These are phyloP conservation scores for Canis aureus DNA, from an alignment of 2,113 vertebrate genomes.

Conservation along the genomic window DNA sequence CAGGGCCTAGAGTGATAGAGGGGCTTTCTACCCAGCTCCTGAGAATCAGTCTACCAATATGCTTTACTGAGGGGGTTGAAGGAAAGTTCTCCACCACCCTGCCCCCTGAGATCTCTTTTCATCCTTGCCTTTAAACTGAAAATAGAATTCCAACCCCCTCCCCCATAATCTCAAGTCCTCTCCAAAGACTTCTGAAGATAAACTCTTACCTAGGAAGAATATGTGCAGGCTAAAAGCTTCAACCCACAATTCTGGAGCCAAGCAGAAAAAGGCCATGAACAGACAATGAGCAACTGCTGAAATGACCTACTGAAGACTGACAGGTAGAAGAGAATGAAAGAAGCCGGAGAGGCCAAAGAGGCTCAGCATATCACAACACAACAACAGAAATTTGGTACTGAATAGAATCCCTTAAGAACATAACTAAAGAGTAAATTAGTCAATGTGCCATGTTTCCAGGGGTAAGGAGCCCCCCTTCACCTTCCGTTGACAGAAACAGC, in stretches of 20 bases:
- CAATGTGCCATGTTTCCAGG: constrained; percentile 62
- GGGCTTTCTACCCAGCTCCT: too few relatives aligned
- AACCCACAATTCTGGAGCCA: constrained; percentile 1
- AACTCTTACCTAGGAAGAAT: neutral
- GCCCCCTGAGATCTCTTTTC: neutral
- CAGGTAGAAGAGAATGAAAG: neutral
- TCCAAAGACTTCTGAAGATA: neutral
- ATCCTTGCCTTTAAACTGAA: neutral
- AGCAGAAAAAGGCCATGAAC: neutral
- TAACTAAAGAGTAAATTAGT: constrained; percentile 69
- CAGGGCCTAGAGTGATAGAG: neutral
- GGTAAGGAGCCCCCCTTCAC: neutral
- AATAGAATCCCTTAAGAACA: constrained; percentile 67
- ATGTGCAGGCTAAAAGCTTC: neutral
- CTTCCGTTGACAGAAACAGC: neutral
- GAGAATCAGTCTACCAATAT: neutral
- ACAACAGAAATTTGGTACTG: constrained; percentile 57
- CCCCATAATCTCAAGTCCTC: neutral
- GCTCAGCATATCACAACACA: neutral
- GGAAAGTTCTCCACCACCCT: neutral
- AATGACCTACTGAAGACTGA: constrained; percentile 73
- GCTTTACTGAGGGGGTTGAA: neutral
- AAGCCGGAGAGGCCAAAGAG: neutral
- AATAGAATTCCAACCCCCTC: neutral
- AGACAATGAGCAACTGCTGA: constrained; percentile 31